These are phyloP conservation scores for Lasioglossum oenotherae DNA, from an alignment of 2,888 invertebrate genomes.

Conservation along the genomic window DNA sequence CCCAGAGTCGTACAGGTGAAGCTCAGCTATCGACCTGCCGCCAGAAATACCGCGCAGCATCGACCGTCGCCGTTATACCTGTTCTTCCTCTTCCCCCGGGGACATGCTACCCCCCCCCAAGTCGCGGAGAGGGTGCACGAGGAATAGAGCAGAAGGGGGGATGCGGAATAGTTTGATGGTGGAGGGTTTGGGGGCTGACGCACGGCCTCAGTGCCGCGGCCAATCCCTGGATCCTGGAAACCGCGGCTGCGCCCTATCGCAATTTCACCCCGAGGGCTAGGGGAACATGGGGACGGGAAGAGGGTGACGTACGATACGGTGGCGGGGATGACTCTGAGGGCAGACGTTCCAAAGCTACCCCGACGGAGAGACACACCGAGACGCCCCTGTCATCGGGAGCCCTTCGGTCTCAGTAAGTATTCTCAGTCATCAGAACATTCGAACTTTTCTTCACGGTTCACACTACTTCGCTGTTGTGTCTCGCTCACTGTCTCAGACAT, in stretches of 20 bases:
- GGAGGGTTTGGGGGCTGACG: conserved; percentile 77
- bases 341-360: conserved; percentile 84
- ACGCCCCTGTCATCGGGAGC: conserved; percentile 83
- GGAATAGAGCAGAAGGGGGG: conserved; percentile 52
- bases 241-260: conserved; percentile 71
- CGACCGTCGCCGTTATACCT: conserved; percentile 82
- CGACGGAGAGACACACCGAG: conserved; percentile 84
- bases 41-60: conserved; percentile 84
- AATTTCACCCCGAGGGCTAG: conserved; percentile 35
- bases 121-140: conserved; percentile 15
- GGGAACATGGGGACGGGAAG: conserved; percentile 64
- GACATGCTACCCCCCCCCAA: conserved; percentile 42
- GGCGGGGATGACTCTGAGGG: conserved; percentile 83
- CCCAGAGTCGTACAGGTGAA: conserved; percentile 67
- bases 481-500: no score
- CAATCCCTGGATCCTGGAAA: conserved; percentile 76
- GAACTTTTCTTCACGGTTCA: background rate
- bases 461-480: background rate
- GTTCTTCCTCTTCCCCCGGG: conserved; percentile 61
- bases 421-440: background rate
- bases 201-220: conserved; percentile 66
- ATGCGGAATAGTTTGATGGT: conserved; percentile 61
- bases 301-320: conserved; percentile 72
- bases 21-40: conserved; percentile 82
- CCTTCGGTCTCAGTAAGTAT: conserved; percentile 83